Base-by-base conservation (phyloP, 2,888 invertebrate genomes). In the Seira musarum region DNA sequence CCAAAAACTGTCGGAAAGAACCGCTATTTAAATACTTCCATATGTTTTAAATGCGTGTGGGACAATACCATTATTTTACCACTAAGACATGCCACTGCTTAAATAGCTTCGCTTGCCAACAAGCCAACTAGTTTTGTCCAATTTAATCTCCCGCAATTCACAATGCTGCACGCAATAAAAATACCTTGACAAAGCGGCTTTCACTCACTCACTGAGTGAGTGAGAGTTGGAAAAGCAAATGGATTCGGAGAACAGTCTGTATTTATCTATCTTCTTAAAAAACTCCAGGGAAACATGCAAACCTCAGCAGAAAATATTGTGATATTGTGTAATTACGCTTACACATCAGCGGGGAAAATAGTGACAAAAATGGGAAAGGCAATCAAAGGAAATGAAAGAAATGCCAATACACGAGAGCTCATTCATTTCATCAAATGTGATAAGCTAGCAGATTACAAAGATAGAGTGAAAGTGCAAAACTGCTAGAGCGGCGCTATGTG, bases 1-100 rank as follows among this genome's bases (percentile, higher is more conserved):
- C 30, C 30, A 30, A 30, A 30, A 30, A 30, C 30, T 30, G 30
- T 30, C 30, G 30, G 30, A 30, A 30, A 30, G 30, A 2, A 67
- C 74, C 74, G 60, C 74, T 68, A 53, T 63, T 76, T 76, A 76
- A 76, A 70, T 68, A 64, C 40, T 49, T 35, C 60, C 74, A 74
- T 66, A 67, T 75, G 63, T 68, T 68, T 30, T 65, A 21, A 65
- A 30, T 65, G 49, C 46, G 71, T 25, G 30, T 30, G 30, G 30
- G 30, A 30, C 30, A 30, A 30, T 30, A 30, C 30, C 30, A n/a
- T 30, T 30, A 30, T 30, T 30, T 30, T 30, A 30, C 30, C 30
- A 30, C 30, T 30, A 30, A 2, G 30, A 30, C 30, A 30, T 30
- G 3, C 30, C 30, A 30, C 30, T 2, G 3, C 30, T n/a, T n/a